A percentile compares a stretch with the other conserved stretches of the same genome.
Conservation (phyloP, 1,140 invertebrate species). For the Platorchestia sp. region DNA sequence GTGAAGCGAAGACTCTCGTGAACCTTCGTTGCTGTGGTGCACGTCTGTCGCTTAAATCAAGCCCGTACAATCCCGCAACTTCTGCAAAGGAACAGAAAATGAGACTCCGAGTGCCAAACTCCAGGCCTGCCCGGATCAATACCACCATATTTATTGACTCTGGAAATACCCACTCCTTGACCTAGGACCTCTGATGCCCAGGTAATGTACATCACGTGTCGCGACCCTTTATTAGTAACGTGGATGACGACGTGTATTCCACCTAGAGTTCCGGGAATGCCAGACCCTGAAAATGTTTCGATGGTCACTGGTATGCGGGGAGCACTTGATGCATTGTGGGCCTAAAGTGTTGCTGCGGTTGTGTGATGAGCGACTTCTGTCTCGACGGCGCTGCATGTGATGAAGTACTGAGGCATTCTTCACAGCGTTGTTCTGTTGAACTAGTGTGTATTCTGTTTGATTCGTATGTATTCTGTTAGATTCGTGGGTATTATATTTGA, state of each 20-base stretch:
- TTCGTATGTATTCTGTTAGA: background rate
- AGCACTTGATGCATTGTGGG: background rate
- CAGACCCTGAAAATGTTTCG: background rate
- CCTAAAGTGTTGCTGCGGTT: background rate
- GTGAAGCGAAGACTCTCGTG: background rate
- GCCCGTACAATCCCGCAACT: background rate
- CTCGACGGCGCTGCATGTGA: background rate
- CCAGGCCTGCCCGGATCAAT: background rate
- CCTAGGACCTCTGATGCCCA: background rate
- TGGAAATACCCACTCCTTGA: background rate
- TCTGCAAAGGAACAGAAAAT: background rate
- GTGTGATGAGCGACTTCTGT: background rate
- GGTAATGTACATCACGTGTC: background rate
- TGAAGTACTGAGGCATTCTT: background rate
- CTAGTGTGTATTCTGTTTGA: background rate
- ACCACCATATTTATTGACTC: slow-evolving; percentile 1
- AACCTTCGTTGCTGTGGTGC: background rate
- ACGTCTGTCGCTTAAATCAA: background rate
- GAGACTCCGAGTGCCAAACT: background rate
- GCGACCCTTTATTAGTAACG: background rate
- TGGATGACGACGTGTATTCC: background rate
- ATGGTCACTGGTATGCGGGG: background rate
- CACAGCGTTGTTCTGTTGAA: background rate
- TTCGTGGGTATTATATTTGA: background rate
- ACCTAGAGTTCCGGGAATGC: background rate